These are phyloP conservation scores for Drosophila suzukii DNA, from an alignment of 1,140 invertebrate genomes.

Conservation along the genomic window DNA sequence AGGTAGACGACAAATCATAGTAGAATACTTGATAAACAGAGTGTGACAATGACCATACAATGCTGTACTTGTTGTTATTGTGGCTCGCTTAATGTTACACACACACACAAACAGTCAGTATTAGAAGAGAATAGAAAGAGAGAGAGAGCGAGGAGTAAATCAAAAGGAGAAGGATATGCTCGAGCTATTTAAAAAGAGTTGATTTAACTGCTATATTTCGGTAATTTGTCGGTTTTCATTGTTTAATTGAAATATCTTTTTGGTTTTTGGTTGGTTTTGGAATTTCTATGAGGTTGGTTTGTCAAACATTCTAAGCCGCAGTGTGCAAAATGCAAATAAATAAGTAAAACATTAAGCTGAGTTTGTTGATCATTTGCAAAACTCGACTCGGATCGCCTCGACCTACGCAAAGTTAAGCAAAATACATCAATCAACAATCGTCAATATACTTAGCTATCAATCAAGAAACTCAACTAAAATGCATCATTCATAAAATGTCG, in stretches of 20 bases:
- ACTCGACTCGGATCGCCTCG: slow-evolving; percentile 33
- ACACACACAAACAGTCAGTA: slow-evolving; percentile 44
- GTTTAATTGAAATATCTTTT: slow-evolving; percentile 26
- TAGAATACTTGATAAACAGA: slow-evolving; percentile 57
- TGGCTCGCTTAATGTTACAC: slow-evolving; percentile 41
- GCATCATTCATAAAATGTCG: slow-evolving; percentile 80
- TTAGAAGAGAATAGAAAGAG: slow-evolving; percentile 19
- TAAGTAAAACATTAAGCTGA: slow-evolving; percentile 83
- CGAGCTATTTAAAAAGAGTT: slow-evolving; percentile 28
- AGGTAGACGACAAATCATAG: slow-evolving; percentile 43
- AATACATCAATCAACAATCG: slow-evolving; percentile 68
- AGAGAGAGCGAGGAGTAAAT: slow-evolving; percentile 23
- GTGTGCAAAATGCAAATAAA: slow-evolving; percentile 84
- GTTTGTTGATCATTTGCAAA: slow-evolving; percentile 74
- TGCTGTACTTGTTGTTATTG: slow-evolving; percentile 37
- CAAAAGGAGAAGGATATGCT: slow-evolving; percentile 31
- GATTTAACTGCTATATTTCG: slow-evolving; percentile 36
- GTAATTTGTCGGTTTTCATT: slow-evolving; percentile 34
- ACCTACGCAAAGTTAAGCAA: slow-evolving; percentile 69
- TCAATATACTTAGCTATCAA: slow-evolving; percentile 65
- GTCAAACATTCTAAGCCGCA: slow-evolving; percentile 82
- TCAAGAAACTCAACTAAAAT: slow-evolving; percentile 83
- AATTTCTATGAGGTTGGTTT: slow-evolving; percentile 60
- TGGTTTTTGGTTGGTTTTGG: slow-evolving; percentile 42
- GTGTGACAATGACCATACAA: slow-evolving; percentile 62